Evolutionary conservation across 2,888 invertebrate genomes (phyloP), one percentile per base, ranked within the genome.

Genomic region (Bimastos eiseni): DNA sequence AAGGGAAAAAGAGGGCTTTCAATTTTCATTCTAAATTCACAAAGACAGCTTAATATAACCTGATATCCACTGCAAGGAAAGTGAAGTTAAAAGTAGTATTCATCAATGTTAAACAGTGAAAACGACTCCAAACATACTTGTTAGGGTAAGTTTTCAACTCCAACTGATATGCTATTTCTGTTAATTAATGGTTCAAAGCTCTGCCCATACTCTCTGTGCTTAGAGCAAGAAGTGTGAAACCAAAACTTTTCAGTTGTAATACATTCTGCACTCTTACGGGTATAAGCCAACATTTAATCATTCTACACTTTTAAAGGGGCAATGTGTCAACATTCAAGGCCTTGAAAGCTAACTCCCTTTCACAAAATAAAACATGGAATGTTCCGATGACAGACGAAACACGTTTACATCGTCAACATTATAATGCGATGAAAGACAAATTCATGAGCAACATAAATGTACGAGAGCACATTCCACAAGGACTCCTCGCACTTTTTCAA

Each of bases 341-440:
- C 70, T n/a, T n/a, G 13, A n/a, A 70, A 70, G 70, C n/a, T 70
- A 2, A 70, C 70, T n/a, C 30, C 17, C 30, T n/a, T n/a, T 70
- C 11, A n/a, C 49, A 49, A 49, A 49, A 70, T 8, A 70, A 70
- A 70, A 70, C n/a, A 8, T 13, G 70, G 70, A 70, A 70, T n/a
- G 13, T 70, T 70, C n/a, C 30, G 30, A n/a, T 8, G 70, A 70
- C n/a, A n/a, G 30, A 6, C 30, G 70, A n/a, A 70, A 70, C 24
- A 24, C 30, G 30, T 70, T 70, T n/a, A 30, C 70, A 70, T 70
- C n/a, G 70, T 11, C 13, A n/a, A 70, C 30, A n/a, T n/a, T 70
- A 70, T n/a, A 70, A 30, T n/a, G 70, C n/a, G 70, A 70, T 70
- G 70, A 70, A 70, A 70, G 70, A 70, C 70, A n/a, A 70, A 70